Conservation (phyloP, 2,113 vertebrate species). For the Hemiprocne comata region DNA sequence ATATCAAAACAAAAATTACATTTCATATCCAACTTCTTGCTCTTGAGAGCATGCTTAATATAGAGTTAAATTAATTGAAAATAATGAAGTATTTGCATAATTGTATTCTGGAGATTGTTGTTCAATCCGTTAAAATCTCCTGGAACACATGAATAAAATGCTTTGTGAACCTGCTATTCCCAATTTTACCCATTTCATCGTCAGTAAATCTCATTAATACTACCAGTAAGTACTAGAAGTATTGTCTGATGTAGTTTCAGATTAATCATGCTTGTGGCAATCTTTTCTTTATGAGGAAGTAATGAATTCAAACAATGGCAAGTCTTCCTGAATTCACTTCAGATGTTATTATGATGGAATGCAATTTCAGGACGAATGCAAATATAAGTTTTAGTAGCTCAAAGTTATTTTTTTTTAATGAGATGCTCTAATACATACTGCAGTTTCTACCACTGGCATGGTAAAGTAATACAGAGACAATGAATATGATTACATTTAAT, state of each 20-base stretch:
- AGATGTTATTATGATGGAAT: conserved; percentile 18
- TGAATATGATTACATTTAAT: not conserved
- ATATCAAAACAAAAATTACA: not conserved
- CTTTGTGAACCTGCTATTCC: conserved; percentile 45
- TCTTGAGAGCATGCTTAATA: conserved; percentile 9
- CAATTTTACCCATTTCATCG: conserved; percentile 26
- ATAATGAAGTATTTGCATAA: conserved; percentile 58
- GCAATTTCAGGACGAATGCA: conserved; percentile 11
- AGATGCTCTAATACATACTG: not conserved
- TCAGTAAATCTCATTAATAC: conserved; percentile 57
- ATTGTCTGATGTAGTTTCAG: conserved; percentile 34
- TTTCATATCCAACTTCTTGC: not conserved
- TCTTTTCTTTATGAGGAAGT: conserved; percentile 3
- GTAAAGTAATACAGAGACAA: not conserved
- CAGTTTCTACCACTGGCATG: not conserved
- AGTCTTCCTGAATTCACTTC: conserved; percentile 31
- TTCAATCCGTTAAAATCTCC: conserved; percentile 46
- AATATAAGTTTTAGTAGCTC: conserved; percentile 40
- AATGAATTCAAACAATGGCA: conserved; percentile 27
- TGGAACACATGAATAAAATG: not conserved
- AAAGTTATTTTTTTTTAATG: conserved; percentile 35
- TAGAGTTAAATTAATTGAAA: conserved; percentile 51
- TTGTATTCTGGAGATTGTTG: conserved; percentile 35
- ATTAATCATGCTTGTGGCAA: conserved; percentile 53
- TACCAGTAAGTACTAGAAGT: conserved; percentile 29